Base-by-base conservation (phyloP, 2,888 invertebrate genomes). In the Scrobipalpa atriplicella region DNA sequence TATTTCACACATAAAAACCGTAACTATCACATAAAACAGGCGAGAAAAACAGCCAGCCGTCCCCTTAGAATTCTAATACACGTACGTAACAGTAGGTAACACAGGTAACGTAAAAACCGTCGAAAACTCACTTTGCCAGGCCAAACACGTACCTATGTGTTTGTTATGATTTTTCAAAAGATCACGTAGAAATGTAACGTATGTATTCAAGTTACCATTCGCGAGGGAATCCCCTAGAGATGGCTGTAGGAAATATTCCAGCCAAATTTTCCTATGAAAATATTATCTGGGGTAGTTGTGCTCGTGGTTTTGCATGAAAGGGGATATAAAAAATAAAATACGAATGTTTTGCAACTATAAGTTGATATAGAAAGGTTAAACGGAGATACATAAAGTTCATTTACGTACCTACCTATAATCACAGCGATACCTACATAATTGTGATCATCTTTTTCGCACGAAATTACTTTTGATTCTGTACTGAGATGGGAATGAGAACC, bases 201-300 rank as follows among this genome's bases (percentile, higher is more conserved):
- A 80, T 80, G 79, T 79, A 79, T 74, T 73, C 70, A 70, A 73
- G 64, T 68, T 67, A 70, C 70, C 72, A 72, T 72, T 73, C 71
- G 71, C 74, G 73, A 77, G 72, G 74, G 78, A 74, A 82, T 84
- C 76, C 87, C 84, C 80, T 70, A 67, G 85, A 82, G 86, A 82
- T 75, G 68, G 74, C 72, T 71, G 73, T 66, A 65, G 69, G 73
- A 75, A 58, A 75, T 77, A 77, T 73, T 71, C 70, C 72, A 76
- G 75, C 76, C 75, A 77, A 83, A 85, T 84, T 83, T 84, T 76
- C 82, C 79, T 85, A 81, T 80, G 80, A 83, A 85, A 84, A 82
- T 82, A 81, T 83, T 79, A 80, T 80, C 72, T 69, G 63, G 51
- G 21, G 19, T 61, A 41, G 39, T 47, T 62, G 47, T 47, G 62